Percentiles rank a stretch among this genome's conserved stretches.
These are phyloP conservation scores for Canis aureus DNA, from an alignment of 2,113 vertebrate genomes.

Conservation along the genomic window DNA sequence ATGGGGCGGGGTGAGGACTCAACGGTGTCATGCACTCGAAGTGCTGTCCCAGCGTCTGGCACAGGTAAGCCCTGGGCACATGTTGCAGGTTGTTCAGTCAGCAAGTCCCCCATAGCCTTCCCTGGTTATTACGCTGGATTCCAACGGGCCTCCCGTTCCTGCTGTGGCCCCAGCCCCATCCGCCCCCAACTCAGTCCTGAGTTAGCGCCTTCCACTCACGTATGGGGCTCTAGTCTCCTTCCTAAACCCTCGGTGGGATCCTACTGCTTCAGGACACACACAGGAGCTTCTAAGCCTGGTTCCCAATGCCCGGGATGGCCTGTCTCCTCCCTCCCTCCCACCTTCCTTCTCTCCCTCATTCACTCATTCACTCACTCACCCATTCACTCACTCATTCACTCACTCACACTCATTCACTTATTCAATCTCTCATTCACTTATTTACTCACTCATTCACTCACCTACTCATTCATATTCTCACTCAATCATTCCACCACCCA, in stretches of 20 bases:
- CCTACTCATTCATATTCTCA: neutral
- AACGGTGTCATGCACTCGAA: fast-evolving
- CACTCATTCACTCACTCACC: neutral
- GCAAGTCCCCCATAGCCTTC: neutral
- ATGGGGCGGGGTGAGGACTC: neutral
- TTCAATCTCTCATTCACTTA: fast-evolving
- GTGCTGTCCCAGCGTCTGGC: fast-evolving
- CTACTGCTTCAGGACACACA: neutral
- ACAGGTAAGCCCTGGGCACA: fast-evolving
- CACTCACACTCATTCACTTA: fast-evolving
- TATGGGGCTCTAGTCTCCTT: neutral
- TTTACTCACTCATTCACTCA: no score
- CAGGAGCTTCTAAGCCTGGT: neutral
- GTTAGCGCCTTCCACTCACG: neutral
- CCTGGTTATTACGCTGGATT: fast-evolving
- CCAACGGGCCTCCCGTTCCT: fast-evolving
- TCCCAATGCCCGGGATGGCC: fast-evolving
- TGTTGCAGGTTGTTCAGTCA: neutral
- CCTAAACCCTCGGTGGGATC: neutral
- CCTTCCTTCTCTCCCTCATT: fast-evolving
- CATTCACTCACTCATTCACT: neutral
- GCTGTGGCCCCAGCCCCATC: fast-evolving
- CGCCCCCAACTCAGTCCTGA: fast-evolving
- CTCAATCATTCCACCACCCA: neutral
- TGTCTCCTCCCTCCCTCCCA: neutral